Evolutionary conservation across 2,113 vertebrate species (phyloP).

Genomic region (Rana temporaria): DNA sequence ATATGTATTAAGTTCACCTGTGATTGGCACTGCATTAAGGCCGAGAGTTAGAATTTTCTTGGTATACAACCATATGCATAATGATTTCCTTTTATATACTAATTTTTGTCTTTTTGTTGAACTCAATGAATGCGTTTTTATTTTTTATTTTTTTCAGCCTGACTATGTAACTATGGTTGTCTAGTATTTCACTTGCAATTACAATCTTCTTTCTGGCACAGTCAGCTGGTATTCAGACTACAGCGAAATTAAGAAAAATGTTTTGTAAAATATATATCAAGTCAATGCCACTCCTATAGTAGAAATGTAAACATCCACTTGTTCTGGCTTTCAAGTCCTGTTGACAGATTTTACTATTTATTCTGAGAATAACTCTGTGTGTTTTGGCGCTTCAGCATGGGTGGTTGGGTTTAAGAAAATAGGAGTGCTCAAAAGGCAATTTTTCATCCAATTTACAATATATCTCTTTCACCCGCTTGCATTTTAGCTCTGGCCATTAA

Average conservation of each 20-base stretch:
- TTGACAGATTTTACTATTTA: conserved; percentile 15
- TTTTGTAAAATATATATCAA: not conserved
- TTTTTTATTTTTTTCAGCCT: no score
- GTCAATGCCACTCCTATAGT: not conserved
- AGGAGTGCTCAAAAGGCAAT: conserved; percentile 14
- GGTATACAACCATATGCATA: no score
- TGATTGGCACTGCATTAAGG: no score
- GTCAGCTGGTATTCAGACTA: no score
- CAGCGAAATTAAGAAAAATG: not conserved
- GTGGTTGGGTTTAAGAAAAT: conserved; percentile 26
- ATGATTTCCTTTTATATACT: no score
- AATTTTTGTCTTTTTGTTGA: no score
- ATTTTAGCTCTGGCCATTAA: not conserved
- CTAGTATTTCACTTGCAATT: no score
- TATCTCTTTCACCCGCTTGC: not conserved
- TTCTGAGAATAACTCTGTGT: conserved; percentile 15
- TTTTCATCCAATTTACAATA: not conserved
- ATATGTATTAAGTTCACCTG: no score
- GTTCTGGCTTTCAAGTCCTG: not conserved
- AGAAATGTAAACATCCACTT: not conserved
- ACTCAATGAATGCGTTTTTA: no score
- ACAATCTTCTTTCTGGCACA: no score
- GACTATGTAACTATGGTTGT: no score
- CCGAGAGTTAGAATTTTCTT: no score
- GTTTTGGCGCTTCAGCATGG: conserved; percentile 6